Evolutionary conservation across 2,888 invertebrate genomes (phyloP).

Genomic region (Orgyia antiqua): DNA sequence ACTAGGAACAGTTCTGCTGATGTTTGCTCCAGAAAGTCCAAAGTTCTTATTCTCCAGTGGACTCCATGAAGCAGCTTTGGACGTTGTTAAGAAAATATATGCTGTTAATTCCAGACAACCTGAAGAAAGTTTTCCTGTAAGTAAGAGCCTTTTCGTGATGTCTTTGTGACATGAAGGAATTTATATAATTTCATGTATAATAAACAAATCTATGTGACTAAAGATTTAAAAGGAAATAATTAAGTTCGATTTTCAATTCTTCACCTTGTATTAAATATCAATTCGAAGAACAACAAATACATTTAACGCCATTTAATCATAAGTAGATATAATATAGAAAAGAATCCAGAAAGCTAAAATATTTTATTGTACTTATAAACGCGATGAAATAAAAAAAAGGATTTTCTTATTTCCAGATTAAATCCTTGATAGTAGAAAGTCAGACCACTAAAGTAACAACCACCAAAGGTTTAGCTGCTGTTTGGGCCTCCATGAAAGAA

Average conservation of each 20-base stretch:
- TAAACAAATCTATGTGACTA: neutral
- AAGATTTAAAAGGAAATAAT: too few species aligned
- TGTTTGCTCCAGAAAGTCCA: slow-evolving; percentile 86
- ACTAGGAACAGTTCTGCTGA: slow-evolving; percentile 75
- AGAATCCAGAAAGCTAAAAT: too few species aligned
- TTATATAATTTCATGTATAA: neutral
- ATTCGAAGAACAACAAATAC: too few species aligned
- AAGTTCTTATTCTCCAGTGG: slow-evolving; percentile 84
- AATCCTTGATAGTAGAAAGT: slow-evolving; percentile 40
- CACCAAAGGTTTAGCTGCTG: slow-evolving; percentile 36
- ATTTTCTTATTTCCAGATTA: slow-evolving; percentile 52
- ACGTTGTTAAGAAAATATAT: slow-evolving; percentile 58
- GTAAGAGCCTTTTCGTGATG: too few species aligned
- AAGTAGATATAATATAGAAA: too few species aligned
- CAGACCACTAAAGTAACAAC: slow-evolving; percentile 26
- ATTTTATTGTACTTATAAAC: too few species aligned
- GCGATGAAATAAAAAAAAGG: too few species aligned
- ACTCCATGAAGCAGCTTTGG: slow-evolving; percentile 76
- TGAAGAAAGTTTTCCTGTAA: slow-evolving; percentile 52
- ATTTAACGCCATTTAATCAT: too few species aligned
- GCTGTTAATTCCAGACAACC: slow-evolving; percentile 43
- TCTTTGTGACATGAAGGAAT: too few species aligned
- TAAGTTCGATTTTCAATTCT: too few species aligned
- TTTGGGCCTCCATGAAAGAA: slow-evolving; percentile 69
- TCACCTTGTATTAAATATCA: too few species aligned